Percentiles rank a stretch among this genome's conserved stretches.
Evolutionary conservation across 2,888 invertebrate genomes (phyloP).

Genomic region (Heliconius erato): DNA sequence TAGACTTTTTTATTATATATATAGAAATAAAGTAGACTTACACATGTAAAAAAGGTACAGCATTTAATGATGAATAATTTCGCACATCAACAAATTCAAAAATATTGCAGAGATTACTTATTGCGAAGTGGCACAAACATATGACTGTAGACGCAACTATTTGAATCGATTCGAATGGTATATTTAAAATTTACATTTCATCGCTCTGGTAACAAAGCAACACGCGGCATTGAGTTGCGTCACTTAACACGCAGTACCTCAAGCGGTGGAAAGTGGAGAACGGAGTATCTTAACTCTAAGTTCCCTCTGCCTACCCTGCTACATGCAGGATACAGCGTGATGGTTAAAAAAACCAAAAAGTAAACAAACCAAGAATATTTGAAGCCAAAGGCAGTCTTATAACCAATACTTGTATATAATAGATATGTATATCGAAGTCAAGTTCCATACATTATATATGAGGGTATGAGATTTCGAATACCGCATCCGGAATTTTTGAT

Average conservation of each 20-base stretch:
- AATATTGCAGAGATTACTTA: too few relatives aligned
- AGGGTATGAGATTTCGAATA: conserved; percentile 14
- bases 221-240: neutral
- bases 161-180: too few relatives aligned
- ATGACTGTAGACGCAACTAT: too few relatives aligned
- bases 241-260: neutral
- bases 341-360: neutral
- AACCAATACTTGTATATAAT: neutral
- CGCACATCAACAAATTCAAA: too few relatives aligned
- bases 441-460: conserved; percentile 14
- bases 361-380: neutral
- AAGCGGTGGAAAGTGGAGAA: neutral
- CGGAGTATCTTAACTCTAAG: neutral
- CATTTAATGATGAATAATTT: too few relatives aligned
- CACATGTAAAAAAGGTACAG: too few relatives aligned
- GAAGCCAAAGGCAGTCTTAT: neutral
- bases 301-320: neutral
- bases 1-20: too few relatives aligned
- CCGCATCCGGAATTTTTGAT: conserved; percentile 28
- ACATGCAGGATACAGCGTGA: neutral
- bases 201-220: neutral
- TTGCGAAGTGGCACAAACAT: too few relatives aligned
- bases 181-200: neutral
- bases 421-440: neutral
- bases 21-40: too few relatives aligned